These are phyloP conservation scores for Dolichopus griseipennis DNA, from an alignment of 2,888 invertebrate species.

Conservation along the genomic window DNA sequence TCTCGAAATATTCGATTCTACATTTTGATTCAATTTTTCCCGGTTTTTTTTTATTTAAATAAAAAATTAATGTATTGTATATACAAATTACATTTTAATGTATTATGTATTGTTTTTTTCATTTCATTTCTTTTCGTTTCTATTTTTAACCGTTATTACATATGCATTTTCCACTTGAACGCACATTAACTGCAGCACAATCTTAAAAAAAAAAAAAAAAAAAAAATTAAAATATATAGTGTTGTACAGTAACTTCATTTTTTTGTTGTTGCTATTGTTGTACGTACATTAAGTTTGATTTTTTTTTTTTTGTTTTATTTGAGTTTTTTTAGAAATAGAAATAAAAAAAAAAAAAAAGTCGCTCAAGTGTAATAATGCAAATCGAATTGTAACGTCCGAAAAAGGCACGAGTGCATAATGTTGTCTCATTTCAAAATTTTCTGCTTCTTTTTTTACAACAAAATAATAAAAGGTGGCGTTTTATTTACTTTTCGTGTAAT, in stretches of 20 bases:
- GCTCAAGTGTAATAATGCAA: not conserved
- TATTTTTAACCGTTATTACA: not conserved
- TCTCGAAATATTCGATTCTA: not conserved
- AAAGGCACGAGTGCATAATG: not conserved
- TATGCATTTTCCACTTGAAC: conserved; percentile 1
- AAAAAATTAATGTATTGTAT: not conserved
- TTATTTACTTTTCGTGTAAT: not conserved
- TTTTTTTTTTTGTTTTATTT: not conserved
- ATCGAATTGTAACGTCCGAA: not conserved
- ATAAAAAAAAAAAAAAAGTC: not conserved
- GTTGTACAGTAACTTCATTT: not conserved
- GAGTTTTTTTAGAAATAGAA: not conserved
- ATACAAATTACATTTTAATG: not conserved
- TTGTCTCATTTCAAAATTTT: not conserved
- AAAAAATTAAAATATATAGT: not conserved
- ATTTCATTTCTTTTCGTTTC: no score
- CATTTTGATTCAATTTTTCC: not conserved
- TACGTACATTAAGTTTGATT: not conserved
- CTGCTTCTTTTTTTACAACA: not conserved
- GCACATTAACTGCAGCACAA: not conserved
- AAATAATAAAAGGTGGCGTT: not conserved
- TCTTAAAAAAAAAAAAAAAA: not conserved
- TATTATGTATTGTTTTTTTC: not conserved
- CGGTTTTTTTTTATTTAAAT: not conserved
- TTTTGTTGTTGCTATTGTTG: not conserved